Evolutionary conservation across 2,888 invertebrate genomes (phyloP).

Genomic region (Lithophane leautieri): DNA sequence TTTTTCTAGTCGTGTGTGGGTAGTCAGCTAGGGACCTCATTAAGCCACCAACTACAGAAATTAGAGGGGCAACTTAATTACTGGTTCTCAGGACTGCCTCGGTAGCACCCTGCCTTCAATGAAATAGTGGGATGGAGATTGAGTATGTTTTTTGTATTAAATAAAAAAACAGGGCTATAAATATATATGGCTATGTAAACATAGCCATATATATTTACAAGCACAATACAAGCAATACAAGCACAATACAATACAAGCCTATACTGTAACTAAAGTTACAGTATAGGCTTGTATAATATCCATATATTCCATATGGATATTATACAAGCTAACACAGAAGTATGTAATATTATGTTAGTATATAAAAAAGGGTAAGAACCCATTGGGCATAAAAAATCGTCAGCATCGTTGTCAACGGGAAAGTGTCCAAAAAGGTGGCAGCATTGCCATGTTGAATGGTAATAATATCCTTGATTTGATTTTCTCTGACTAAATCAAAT

Average conservation of each 20-base stretch:
- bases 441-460: neutral
- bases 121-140: neutral
- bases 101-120: conserved; percentile 3
- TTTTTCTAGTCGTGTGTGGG: conserved; percentile 34
- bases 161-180: neutral
- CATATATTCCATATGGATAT: too few relatives aligned
- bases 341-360: neutral
- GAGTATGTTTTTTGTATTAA: neutral
- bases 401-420: neutral
- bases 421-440: neutral
- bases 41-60: conserved; percentile 65
- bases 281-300: too few relatives aligned
- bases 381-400: neutral
- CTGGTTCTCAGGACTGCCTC: conserved; percentile 27
- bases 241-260: too few relatives aligned
- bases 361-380: neutral
- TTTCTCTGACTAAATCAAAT: neutral
- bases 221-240: too few relatives aligned
- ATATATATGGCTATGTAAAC: neutral
- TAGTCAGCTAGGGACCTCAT: conserved; percentile 60
- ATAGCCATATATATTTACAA: too few relatives aligned
- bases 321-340: neutral
- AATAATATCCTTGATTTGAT: neutral
- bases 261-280: too few relatives aligned
- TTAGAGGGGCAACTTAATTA: conserved; percentile 71